A percentile compares a stretch with the other conserved stretches of the same genome.
Evolutionary conservation across 2,888 invertebrate genomes (phyloP).

Genomic region (Glyphotaelius pellucidus): DNA sequence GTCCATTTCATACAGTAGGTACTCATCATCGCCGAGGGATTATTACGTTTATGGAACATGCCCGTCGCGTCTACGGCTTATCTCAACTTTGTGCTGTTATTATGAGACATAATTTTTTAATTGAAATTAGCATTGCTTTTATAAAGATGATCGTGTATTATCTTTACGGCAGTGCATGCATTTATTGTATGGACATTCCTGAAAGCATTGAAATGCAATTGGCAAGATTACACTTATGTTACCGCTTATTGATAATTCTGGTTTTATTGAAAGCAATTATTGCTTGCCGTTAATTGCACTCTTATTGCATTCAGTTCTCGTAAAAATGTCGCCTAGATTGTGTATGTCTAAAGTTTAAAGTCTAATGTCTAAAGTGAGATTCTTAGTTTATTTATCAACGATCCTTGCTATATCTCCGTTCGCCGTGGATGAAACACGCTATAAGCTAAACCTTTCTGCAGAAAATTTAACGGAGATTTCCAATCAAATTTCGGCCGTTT

Average conservation of each 20-base stretch:
- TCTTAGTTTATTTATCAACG: not conserved
- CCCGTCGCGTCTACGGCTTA: not conserved
- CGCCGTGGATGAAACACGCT: not conserved
- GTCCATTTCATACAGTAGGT: not conserved
- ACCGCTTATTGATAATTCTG: not conserved
- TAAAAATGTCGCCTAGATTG: not conserved
- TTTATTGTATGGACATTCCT: not conserved
- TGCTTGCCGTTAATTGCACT: not conserved
- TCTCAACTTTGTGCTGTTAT: not conserved
- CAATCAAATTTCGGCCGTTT: too few species aligned
- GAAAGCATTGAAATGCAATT: not conserved
- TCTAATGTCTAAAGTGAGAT: not conserved
- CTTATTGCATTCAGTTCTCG: not conserved
- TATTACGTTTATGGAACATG: not conserved
- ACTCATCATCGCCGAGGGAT: not conserved
- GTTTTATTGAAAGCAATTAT: too few species aligned
- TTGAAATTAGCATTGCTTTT: not conserved
- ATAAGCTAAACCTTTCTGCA: not conserved
- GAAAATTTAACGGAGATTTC: too few species aligned
- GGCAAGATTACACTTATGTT: not conserved
- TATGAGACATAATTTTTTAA: not conserved
- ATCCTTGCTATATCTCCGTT: not conserved
- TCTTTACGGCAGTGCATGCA: not conserved
- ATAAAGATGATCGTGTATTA: not conserved
- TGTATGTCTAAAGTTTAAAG: not conserved